Base-by-base conservation (phyloP, 2,113 vertebrate genomes). In the Diadophis punctatus region DNA sequence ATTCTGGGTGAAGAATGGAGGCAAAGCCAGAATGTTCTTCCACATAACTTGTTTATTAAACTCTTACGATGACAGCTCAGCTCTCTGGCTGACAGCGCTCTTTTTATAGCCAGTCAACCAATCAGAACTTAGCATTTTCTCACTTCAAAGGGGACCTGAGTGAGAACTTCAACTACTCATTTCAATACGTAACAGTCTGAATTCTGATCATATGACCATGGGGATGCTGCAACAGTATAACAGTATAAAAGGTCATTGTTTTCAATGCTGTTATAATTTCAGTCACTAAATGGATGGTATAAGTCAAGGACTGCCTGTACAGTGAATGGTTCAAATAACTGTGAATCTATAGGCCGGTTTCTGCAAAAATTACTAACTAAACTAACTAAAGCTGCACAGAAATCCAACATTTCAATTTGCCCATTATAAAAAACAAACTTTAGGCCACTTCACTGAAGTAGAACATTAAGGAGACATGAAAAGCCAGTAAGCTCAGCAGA, bases 331-430 rank as follows among this genome's bases (percentile, higher is more conserved):
- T 95, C 96, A 92, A 91, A 8, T 92, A 95, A 87, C 56, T 85
- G 23, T 7, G 92, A 93, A 92, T 88, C 93, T 94, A 85, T 92
- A 86, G 92, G 95, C 90, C 84, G 90, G 93, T 92, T 93, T 91
- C 94, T 48, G 90, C 94, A 74, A 91, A 89, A 96, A 92, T 93
- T 88, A 95, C 96, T 97, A 16, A 34, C 30, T 68, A n/a, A 68
- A 68, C 12, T 58, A 96, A 97, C 96, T 97, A 96, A 92, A 95
- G 94, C 93, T 93, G 93, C 92, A 95, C 93, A 88, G 94, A 95
- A 95, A 95, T 90, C 92, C 91, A 90, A 25, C 63, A 91, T 92
- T 95, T 39, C 85, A 95, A 94, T 95, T 92, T 94, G 68, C n/a
- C n/a, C n/a, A 20, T 80, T 80, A 18, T 46, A 46, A 5, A 46